Base-by-base conservation (phyloP, 1,140 invertebrate genomes). In the Coboldia fuscipes region DNA sequence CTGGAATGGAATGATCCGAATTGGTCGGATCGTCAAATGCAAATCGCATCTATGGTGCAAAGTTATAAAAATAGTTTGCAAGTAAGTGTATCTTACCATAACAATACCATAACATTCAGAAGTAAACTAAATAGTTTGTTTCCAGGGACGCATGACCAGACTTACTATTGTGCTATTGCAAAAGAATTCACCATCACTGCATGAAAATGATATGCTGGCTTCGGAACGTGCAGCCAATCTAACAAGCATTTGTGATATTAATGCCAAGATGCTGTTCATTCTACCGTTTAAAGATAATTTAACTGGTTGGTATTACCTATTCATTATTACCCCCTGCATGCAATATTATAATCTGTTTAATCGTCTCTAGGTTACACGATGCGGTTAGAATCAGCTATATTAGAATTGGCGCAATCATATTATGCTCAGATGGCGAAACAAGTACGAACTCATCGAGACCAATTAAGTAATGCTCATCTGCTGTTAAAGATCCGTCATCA, bases 1-100 rank as follows among this genome's bases (percentile, higher is more conserved):
- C 68, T 97, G 43, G 89, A 97, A 60, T 97, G 93, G 93, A 85
- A 90, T 54, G 88, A 96, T 59, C 60, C 68, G 1, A 63, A 77
- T 31, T 97, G 89, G 86, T 79, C 81, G 45, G 88, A 94, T 43
- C 93, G 84, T 47, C 85, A 86, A 49, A 73, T 84, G 44, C 88
- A 96, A 57, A 94, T 86, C 61, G 75, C 83, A 5, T 78, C 77
- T 2, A 69, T 75, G 48, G 74, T 96, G n/a, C 82, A 93, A 54
- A 73, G 76, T 16, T 66, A 94, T 30, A 76, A 77, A 19, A 52
- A 47, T 31, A 36, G 36, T 30, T 37, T 47, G 19, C 51, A 54
- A 20, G 42, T 76, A 72, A 48, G 60, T 29, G 27, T 4, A 8
- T 8, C 27, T 13, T 13, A n/a, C 6, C 28, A 29, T 14, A 29